Percentiles rank a stretch among this genome's conserved stretches.
Evolutionary conservation across 1,140 invertebrate genomes (phyloP).

Genomic region (Euura saliciscinereae): DNA sequence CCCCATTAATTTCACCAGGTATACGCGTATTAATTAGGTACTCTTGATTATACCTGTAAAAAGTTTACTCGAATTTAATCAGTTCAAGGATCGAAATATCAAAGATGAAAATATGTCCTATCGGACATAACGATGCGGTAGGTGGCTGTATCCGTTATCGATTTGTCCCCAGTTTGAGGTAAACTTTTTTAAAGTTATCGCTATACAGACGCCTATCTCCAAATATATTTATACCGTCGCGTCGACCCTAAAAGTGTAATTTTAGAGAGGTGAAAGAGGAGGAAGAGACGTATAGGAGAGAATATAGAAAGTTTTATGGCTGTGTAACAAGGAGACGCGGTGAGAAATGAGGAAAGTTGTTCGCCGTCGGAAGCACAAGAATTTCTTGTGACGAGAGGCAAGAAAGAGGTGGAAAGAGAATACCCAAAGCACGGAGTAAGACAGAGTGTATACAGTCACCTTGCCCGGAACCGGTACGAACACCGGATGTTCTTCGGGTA

Average conservation of each 20-base stretch:
- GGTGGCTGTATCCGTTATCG: neutral
- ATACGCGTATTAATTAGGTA: too few species aligned
- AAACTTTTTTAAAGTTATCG: neutral
- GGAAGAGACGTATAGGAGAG: constrained; percentile 30
- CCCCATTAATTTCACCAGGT: neutral
- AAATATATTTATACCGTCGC: neutral
- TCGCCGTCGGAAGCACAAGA: constrained; percentile 42
- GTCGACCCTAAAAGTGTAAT: neutral
- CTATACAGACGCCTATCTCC: neutral
- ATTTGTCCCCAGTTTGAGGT: neutral
- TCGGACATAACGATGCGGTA: neutral
- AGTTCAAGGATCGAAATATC: too few species aligned
- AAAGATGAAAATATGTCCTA: too few species aligned
- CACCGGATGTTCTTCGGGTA: constrained; percentile 83
- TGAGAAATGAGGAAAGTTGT: constrained; percentile 52
- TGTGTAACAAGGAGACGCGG: constrained; percentile 43
- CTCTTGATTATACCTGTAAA: too few species aligned
- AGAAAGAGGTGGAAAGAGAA: constrained; percentile 24
- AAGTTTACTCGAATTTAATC: too few species aligned
- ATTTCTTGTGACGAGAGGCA: constrained; percentile 44
- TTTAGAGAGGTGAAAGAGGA: constrained; percentile 16
- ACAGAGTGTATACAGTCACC: constrained; percentile 58
- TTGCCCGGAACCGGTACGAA: constrained; percentile 79
- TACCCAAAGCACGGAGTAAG: neutral
- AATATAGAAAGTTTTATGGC: constrained; percentile 42